A percentile compares a stretch with the other conserved stretches of the same genome.
Evolutionary conservation across 2,888 invertebrate genomes (phyloP).

Genomic region (Hedya salicella): DNA sequence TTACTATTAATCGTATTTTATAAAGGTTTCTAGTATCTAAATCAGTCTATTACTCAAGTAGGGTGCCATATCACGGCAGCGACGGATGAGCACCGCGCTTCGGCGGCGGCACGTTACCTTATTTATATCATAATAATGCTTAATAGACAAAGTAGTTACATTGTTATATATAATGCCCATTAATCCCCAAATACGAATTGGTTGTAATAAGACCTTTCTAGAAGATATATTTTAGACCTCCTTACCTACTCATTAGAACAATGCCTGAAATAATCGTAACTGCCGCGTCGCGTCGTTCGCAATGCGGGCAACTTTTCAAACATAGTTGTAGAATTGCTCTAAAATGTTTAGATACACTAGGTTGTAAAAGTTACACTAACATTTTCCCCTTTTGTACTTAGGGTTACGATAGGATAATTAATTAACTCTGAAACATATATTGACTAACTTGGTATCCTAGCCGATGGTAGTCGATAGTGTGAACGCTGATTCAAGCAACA

Average conservation of each 20-base stretch:
- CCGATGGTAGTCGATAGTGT: constrained; percentile 55
- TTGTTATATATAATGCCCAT: constrained; percentile 35
- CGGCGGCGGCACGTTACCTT: constrained; percentile 34
- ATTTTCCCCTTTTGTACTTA: constrained; percentile 74
- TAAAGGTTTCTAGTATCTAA: constrained; percentile 30
- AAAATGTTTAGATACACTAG: constrained; percentile 33
- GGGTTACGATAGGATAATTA: constrained; percentile 64
- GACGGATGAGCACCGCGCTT: constrained; percentile 9
- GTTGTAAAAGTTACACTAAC: constrained; percentile 56
- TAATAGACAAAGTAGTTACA: constrained; percentile 32
- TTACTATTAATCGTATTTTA: constrained; percentile 40
- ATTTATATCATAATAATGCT: constrained; percentile 43
- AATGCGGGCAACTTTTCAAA: constrained; percentile 25
- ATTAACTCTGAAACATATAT: constrained; percentile 48
- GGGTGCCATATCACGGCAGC: constrained; percentile 39
- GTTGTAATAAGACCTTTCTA: constrained; percentile 38
- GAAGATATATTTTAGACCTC: constrained; percentile 39
- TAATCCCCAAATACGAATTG: constrained; percentile 37
- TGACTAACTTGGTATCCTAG: constrained; percentile 26
- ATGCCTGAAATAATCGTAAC: constrained; percentile 31
- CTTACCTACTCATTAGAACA: constrained; percentile 41
- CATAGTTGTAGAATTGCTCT: constrained; percentile 40
- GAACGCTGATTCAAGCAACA: constrained; percentile 69
- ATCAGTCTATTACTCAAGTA: constrained; percentile 33
- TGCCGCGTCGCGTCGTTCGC: constrained; percentile 21